Evolutionary conservation across 2,888 invertebrate species (phyloP), one percentile per base, ranked within the genome.

Genomic region (Lottia gigantea): DNA sequence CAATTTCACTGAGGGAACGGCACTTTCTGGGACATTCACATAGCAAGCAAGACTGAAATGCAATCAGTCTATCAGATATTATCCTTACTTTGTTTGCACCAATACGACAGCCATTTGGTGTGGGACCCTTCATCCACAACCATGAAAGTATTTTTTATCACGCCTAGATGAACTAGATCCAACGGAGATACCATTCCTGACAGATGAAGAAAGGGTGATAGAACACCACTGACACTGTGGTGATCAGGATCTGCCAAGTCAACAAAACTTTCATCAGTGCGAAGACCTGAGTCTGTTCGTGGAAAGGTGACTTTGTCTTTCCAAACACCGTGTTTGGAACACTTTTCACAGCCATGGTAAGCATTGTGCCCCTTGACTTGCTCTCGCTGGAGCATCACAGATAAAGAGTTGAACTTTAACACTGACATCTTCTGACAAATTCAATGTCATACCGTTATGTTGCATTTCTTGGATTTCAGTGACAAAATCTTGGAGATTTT

Each of bases 311-410:
- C 71, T 49, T 73, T 74, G 15, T 71, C 71, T 23, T 63, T 25
- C 68, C 72, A 75, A 7, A 14, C 47, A 11, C 78, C 76, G 61
- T 49, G 66, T 67, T 75, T 67, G 2, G 16, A 55, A 76, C 83
- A 85, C 71, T 77, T 81, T 16, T 82, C 80, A 76, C 84, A 84
- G 16, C 82, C 80, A 76, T 75, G 73, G 75, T 81, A 83, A 2
- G 81, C 84, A 71, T 68, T 80, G 68, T 82, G 82, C 8, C 77
- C 76, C 74, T 83, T 83, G 15, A 72, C 62, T n/a, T 72, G 64
- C 74, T 72, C 82, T 73, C 3, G 84, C 85, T 31, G 82, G 83
- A 26, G 82, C 74, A 78, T 86, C 84, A 76, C 84, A 83, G 14
- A 83, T 73, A 64, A 84, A 68, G 62, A 78, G 71, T 4, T 25